These are phyloP conservation scores for Cryptosula pallasiana DNA, from an alignment of 2,888 invertebrate genomes.

Conservation along the genomic window DNA sequence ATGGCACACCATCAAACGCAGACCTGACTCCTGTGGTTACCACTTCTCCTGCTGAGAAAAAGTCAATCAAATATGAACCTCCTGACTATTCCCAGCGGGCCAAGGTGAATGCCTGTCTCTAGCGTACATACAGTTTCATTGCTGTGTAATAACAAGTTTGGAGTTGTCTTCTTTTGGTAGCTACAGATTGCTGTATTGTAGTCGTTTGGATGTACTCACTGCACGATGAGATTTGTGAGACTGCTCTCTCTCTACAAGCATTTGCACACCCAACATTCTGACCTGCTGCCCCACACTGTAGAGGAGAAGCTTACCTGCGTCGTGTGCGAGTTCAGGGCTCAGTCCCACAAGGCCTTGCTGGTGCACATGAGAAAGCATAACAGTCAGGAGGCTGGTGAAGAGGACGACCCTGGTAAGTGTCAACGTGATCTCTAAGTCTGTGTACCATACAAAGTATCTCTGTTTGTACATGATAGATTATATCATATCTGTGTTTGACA, in stretches of 20 bases:
- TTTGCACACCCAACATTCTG: conserved; percentile 42
- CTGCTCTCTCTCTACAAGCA: conserved; percentile 50
- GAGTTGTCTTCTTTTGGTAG: not conserved
- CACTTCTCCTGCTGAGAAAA: not conserved
- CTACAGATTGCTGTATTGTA: conserved; percentile 27
- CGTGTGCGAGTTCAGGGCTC: conserved; percentile 46
- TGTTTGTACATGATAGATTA: too few relatives aligned
- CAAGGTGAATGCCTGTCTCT: conserved; percentile 9
- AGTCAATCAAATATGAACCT: conserved; percentile 5
- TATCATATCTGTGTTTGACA: not conserved
- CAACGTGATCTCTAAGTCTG: not conserved
- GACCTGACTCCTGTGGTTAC: too few relatives aligned
- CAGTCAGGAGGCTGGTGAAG: conserved; percentile 32
- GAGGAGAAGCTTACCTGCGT: conserved; percentile 34
- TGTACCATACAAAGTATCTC: not conserved
- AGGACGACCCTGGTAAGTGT: conserved; percentile 11
- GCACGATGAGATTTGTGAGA: conserved; percentile 49
- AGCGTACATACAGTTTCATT: not conserved
- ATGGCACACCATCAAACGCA: too few relatives aligned
- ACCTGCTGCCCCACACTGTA: conserved; percentile 23
- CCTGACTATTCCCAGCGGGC: conserved; percentile 14
- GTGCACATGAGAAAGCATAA: conserved; percentile 50
- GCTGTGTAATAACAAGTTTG: not conserved
- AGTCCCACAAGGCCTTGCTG: conserved; percentile 42
- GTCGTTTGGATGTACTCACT: conserved; percentile 49